Conservation (phyloP, 2,888 invertebrate genomes). For the Trachelus iudaicus region DNA sequence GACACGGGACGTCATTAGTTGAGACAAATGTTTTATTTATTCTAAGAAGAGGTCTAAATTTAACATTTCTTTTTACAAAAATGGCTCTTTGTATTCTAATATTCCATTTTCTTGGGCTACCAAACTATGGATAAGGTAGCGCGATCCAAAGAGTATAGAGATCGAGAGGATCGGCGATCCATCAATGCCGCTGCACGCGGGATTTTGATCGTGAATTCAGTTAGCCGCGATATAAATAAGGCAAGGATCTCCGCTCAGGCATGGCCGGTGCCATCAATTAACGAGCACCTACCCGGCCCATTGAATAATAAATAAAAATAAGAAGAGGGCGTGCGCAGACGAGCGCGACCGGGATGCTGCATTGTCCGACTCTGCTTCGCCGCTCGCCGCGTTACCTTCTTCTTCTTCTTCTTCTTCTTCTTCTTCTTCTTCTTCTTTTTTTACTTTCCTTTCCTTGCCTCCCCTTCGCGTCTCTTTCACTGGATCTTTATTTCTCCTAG, state of each 20-base stretch:
- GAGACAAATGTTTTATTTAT: neutral
- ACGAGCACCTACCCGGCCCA: conserved; percentile 59
- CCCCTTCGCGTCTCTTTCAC: neutral
- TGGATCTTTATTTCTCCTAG: conserved; percentile 33
- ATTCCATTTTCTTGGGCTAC: too few species aligned
- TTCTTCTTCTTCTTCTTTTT: conserved; percentile 25
- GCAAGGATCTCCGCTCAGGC: conserved; percentile 38
- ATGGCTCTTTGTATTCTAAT: too few species aligned
- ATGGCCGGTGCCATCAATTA: conserved; percentile 60
- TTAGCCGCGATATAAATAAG: conserved; percentile 60
- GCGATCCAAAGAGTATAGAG: conserved; percentile 22
- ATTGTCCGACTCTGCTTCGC: conserved; percentile 39
- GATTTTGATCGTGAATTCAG: conserved; percentile 62
- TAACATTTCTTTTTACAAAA: too few species aligned
- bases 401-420: conserved; percentile 26
- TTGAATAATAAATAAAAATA: conserved; percentile 62
- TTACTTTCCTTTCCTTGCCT: conserved; percentile 1
- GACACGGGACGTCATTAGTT: neutral
- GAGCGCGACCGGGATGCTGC: conserved; percentile 41
- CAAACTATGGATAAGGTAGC: conserved; percentile 13
- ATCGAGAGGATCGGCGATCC: conserved; percentile 41
- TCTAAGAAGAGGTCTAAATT: neutral
- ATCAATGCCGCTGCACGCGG: conserved; percentile 62
- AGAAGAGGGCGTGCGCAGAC: conserved; percentile 32
- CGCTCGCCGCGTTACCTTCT: conserved; percentile 29